phyloP scores from a whole-genome alignment of 2,888 invertebrate genomes.

The Amphipyra tragopoginis region DNA sequence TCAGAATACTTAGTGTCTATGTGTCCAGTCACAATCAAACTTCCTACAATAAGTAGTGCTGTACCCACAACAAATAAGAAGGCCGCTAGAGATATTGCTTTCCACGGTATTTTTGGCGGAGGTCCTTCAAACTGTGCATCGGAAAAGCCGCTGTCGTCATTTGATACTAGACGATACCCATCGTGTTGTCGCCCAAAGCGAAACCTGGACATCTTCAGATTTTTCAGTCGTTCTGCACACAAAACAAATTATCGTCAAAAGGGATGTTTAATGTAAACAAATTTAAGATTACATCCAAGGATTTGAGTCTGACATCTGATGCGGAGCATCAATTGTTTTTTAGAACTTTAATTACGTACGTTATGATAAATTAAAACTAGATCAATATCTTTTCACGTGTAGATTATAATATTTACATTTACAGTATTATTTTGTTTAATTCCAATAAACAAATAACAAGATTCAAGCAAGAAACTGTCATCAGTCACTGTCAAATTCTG shows the following conservation, averaged over 20 bases:
- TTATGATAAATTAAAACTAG: slow-evolving; percentile 6
- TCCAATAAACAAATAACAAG: too few species aligned
- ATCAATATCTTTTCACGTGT: too few species aligned
- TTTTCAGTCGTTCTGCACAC: slow-evolving; percentile 70
- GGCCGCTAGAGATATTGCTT: slow-evolving; percentile 94
- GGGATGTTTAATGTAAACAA: not conserved
- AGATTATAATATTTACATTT: too few species aligned
- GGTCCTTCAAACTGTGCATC: slow-evolving; percentile 92
- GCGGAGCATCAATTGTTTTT: too few species aligned
- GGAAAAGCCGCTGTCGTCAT: slow-evolving; percentile 91
- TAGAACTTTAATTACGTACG: not conserved
- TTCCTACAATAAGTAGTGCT: slow-evolving; percentile 93
- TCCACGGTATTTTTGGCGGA: slow-evolving; percentile 94
- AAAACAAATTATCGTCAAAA: slow-evolving; percentile 15
- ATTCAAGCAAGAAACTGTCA: too few species aligned
- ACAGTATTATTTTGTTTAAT: too few species aligned
- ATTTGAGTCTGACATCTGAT: too few species aligned
- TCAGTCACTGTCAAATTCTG: too few species aligned
- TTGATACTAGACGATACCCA: slow-evolving; percentile 90
- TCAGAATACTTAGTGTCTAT: slow-evolving; percentile 96
- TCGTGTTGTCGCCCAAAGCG: slow-evolving; percentile 90
- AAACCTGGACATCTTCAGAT: slow-evolving; percentile 89
- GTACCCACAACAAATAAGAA: slow-evolving; percentile 94
- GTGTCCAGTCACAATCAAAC: slow-evolving; percentile 94
- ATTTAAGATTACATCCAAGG: too few species aligned